Percentiles rank a stretch among this genome's conserved stretches.
phyloP scores from a whole-genome alignment of 2,113 vertebrate genomes.

The Siniperca knerii region DNA sequence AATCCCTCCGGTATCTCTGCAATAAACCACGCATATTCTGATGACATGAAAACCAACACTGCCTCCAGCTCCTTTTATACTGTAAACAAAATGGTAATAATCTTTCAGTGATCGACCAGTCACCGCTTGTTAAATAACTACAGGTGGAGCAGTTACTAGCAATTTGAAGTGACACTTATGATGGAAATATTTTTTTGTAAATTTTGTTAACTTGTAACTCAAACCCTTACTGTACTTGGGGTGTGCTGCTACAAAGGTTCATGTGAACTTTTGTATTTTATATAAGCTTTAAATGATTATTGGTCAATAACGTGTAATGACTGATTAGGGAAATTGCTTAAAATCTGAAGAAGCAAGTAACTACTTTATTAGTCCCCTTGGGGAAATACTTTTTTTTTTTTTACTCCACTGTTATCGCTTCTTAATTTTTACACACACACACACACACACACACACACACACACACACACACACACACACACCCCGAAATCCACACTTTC shows the following conservation, averaged over 20 bases:
- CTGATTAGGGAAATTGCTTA: background rate
- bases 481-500: background rate
- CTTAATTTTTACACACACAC: too few species aligned
- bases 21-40: background rate
- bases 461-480: too few species aligned
- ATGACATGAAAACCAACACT: background rate
- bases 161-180: background rate
- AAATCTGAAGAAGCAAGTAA: too few species aligned
- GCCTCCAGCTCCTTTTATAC: background rate
- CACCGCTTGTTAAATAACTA: background rate
- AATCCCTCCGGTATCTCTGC: slow-evolving; percentile 18
- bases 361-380: too few species aligned
- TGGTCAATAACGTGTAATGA: background rate
- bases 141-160: background rate
- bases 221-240: background rate
- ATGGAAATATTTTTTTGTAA: too few species aligned
- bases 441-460: too few species aligned
- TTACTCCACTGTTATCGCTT: too few species aligned
- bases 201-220: too few species aligned
- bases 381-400: too few species aligned
- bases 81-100: background rate
- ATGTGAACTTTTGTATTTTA: background rate
- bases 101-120: background rate
- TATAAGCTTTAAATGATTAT: background rate
- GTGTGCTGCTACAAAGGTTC: background rate